Base-by-base conservation (phyloP, 2,113 vertebrate genomes). In the Tachysurus vachellii region DNA sequence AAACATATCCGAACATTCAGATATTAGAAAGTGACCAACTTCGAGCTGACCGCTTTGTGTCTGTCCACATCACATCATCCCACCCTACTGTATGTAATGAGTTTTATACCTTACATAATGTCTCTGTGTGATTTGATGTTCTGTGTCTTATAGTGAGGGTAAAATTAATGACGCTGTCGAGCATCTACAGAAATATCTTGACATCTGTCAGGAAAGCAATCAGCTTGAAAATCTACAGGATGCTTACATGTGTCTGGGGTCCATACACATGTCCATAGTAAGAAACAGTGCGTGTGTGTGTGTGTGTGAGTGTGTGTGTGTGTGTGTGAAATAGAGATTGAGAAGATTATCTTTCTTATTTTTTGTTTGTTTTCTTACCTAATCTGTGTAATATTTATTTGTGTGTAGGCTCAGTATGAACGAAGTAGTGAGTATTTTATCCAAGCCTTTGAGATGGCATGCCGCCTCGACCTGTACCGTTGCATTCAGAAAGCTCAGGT, bases 371-470 rank as follows among this genome's bases (percentile, higher is more conserved):
- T 68, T 80, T 21, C 76, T 31, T 8, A 2, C 10, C 42, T 66
- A 23, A 23, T n/a, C 19, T 81, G 28, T 83, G 54, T 86, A 21
- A 59, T 59, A 76, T 73, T 73, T 80, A 28, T 88, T 85, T 66
- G 80, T 62, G n/a, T 83, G 56, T 17, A 81, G 77, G 84, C 75
- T 82, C 9, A 66, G 23, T 89, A 71, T 76, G 56, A 75, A 17
- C 14, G 12, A 86, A 95, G 11, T 80, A 64, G 53, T 76, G 76
- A 88, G 75, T 83, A 85, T 88, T 96, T 96, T 89, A 91, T 85
- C n/a, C 92, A 89, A 85, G 95, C 96, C 85, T 97, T 91, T 19
- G 90, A 95, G 26, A 89, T 93, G 0, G 93, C 96, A 12, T 91
- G 91, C 83, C 13, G 87, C 23, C 80, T 94, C 9, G 88, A 64